Conservation (phyloP, 2,797 vertebrate genomes). For the Chrosomus eos region DNA sequence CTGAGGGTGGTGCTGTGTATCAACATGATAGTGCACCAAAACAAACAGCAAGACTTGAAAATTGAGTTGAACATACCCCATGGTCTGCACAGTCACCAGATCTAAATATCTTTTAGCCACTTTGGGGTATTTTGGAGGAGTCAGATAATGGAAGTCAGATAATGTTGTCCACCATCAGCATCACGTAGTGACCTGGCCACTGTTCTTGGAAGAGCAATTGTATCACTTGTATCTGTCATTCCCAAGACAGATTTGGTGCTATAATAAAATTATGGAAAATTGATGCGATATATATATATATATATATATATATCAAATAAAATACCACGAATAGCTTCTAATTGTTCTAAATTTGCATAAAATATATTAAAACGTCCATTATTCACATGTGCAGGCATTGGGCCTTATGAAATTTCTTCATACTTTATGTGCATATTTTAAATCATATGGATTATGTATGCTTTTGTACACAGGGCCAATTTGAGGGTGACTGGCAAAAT, state of each 20-base stretch:
- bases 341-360: not conserved
- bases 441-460: constrained; percentile 25
- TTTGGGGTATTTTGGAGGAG: too few species aligned
- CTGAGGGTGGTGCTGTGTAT: too few species aligned
- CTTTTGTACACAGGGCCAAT: constrained; percentile 24
- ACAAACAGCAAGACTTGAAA: not conserved
- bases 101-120: not conserved
- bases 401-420: not conserved
- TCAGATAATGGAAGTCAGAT: too few species aligned
- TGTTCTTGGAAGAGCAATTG: too few species aligned
- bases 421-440: not conserved
- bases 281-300: too few species aligned
- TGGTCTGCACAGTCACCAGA: not conserved
- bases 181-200: too few species aligned
- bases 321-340: not conserved
- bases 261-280: too few species aligned
- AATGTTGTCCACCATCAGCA: too few species aligned
- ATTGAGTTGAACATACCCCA: too few species aligned
- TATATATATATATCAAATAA: not conserved
- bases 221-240: too few species aligned
- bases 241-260: too few species aligned
- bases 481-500: constrained; percentile 13
- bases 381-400: not conserved
- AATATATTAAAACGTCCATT: not conserved
- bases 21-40: too few species aligned